phyloP scores from a whole-genome alignment of 2,888 invertebrate species.

The Coleophora deauratella region DNA sequence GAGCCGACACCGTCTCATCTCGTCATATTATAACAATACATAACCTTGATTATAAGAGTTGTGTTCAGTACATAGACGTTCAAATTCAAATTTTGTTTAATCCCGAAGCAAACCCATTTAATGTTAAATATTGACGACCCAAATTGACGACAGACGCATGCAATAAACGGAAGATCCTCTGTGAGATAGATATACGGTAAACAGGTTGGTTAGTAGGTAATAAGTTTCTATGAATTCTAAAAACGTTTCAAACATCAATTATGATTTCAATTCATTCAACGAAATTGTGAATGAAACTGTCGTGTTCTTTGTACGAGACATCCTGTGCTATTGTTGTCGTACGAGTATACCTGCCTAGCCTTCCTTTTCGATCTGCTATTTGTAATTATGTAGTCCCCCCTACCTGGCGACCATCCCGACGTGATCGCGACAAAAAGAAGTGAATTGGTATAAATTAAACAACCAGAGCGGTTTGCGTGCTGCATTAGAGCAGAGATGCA shows the following conservation, averaged over 20 bases:
- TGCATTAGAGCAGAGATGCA: constrained; percentile 34
- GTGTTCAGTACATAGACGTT: too few species aligned
- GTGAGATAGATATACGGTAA: too few species aligned
- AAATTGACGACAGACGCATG: too few species aligned
- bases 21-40: too few species aligned
- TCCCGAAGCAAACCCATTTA: too few species aligned
- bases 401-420: constrained; percentile 35
- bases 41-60: too few species aligned
- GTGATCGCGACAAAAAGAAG: constrained; percentile 56
- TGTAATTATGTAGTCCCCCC: constrained; percentile 65
- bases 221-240: constrained; percentile 6
- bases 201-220: not conserved
- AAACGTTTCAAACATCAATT: constrained; percentile 10
- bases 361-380: constrained; percentile 40
- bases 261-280: constrained; percentile 20
- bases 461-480: constrained; percentile 49
- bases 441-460: constrained; percentile 37
- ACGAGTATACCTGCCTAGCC: constrained; percentile 57
- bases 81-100: too few species aligned
- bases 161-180: too few species aligned
- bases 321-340: constrained; percentile 56
- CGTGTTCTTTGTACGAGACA: constrained; percentile 44
- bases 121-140: too few species aligned
- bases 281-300: constrained; percentile 45
- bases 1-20: too few species aligned